Evolutionary conservation across 2,888 invertebrate genomes (phyloP), one percentile per base, ranked within the genome.

Genomic region (Melanostoma mellinum): DNA sequence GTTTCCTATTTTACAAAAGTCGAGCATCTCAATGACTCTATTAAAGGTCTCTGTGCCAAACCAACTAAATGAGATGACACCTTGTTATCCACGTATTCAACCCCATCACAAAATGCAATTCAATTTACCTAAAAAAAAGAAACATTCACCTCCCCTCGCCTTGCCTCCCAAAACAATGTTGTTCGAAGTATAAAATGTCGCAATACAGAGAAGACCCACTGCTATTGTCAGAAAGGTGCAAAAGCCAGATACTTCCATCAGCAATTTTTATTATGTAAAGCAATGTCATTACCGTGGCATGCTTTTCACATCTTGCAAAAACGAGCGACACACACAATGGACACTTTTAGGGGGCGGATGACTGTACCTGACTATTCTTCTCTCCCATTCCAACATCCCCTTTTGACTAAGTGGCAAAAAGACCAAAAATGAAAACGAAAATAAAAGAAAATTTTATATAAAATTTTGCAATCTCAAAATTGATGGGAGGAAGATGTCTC

Each of bases 201-300:
- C 38, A 67, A 56, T 55, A 53, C 56, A 56, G 58, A 46, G 9
- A 60, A 35, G 50, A 63, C 42, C 55, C 77, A 82, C 68, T 73
- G 61, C 72, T 50, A 52, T 72, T 72, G 77, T 67, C 53, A 68
- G 73, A 40, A 72, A 82, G 77, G 81, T 82, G 72, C 77, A 77
- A 82, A 82, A 73, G 81, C 63, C 68, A 82, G 73, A 82, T 73
- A 68, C 55, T 82, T 77, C 55, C 72, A 81, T 81, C 81, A 82
- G 77, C 81, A 77, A 53, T 56, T 81, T 44, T 71, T 80, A 53
- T 75, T 46, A 71, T 77, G 72, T 77, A 63, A 55, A 81, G 81
- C 72, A 77, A 73, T 82, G 72, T 20, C 77, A 77, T 82, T 82
- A 77, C 48, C 38, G 68, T 60, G 55, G 61, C 77, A 81, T 72